phyloP scores from a whole-genome alignment of 2,797 vertebrate species.

The Intellagama lesueurii region DNA sequence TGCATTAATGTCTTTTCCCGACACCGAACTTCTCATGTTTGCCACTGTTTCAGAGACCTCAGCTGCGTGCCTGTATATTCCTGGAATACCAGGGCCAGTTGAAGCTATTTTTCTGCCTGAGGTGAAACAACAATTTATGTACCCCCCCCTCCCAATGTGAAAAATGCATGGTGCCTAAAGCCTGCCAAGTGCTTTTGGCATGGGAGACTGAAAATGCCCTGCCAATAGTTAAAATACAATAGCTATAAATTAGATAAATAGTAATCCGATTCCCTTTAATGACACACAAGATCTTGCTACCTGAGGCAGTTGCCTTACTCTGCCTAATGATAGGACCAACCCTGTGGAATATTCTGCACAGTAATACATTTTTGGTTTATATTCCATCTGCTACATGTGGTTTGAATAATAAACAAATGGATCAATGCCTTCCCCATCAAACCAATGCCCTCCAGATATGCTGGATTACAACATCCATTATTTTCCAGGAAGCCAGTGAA shows the following conservation, averaged over 20 bases:
- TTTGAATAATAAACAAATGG: neutral
- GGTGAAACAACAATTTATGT: neutral
- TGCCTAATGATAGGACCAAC: neutral
- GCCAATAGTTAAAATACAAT: neutral
- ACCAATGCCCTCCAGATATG: too few relatives aligned
- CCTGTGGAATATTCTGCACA: neutral
- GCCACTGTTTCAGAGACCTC: conserved; percentile 46
- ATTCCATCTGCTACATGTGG: neutral
- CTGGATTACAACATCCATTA: too few relatives aligned
- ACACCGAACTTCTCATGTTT: conserved; percentile 33
- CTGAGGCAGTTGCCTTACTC: neutral
- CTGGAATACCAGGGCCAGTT: conserved; percentile 13
- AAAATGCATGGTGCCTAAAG: neutral
- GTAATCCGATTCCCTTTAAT: neutral
- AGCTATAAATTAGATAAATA: neutral
- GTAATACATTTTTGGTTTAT: conserved; percentile 19
- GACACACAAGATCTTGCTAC: neutral
- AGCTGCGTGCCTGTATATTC: conserved; percentile 6
- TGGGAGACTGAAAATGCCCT: neutral
- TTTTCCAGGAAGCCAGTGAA: too few relatives aligned
- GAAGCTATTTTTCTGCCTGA: neutral
- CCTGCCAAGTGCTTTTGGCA: neutral
- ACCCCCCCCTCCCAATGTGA: neutral
- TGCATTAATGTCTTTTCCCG: conserved; percentile 31
- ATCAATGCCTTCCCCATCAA: neutral